phyloP scores from a whole-genome alignment of 2,888 invertebrate genomes.

The Tiliacea citrago region DNA sequence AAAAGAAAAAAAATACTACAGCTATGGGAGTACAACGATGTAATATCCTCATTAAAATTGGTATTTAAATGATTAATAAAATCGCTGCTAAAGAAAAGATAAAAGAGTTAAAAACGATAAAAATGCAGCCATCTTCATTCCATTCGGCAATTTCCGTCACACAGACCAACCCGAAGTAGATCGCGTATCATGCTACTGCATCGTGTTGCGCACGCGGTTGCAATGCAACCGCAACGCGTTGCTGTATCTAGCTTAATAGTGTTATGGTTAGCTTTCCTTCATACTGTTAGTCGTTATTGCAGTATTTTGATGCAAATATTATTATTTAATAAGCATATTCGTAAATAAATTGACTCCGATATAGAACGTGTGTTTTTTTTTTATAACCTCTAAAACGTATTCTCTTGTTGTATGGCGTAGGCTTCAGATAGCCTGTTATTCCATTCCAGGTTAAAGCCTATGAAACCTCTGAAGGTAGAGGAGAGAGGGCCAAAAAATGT shows the following conservation, averaged over 20 bases:
- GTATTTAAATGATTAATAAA: not conserved
- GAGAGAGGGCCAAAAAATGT: not conserved
- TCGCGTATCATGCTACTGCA: slow-evolving; percentile 53
- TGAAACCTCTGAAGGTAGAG: too few relatives aligned
- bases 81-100: not conserved
- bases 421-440: not conserved
- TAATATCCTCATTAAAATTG: not conserved
- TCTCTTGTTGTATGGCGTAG: not conserved
- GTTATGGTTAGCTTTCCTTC: slow-evolving; percentile 83
- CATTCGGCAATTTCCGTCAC: slow-evolving; percentile 19
- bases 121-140: slow-evolving; percentile 4
- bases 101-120: too few relatives aligned
- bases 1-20: not conserved
- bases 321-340: slow-evolving; percentile 89
- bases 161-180: slow-evolving; percentile 7
- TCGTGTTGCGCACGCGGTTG: slow-evolving; percentile 63
- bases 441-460: not conserved
- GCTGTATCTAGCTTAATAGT: slow-evolving; percentile 83
- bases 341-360: slow-evolving; percentile 90
- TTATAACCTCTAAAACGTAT: not conserved
- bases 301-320: slow-evolving; percentile 90
- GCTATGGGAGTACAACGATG: not conserved
- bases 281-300: slow-evolving; percentile 89
- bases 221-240: slow-evolving; percentile 60
- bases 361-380: slow-evolving; percentile 81